These are phyloP conservation scores for Nomada ferruginata DNA, from an alignment of 2,888 invertebrate species.

Conservation along the genomic window DNA sequence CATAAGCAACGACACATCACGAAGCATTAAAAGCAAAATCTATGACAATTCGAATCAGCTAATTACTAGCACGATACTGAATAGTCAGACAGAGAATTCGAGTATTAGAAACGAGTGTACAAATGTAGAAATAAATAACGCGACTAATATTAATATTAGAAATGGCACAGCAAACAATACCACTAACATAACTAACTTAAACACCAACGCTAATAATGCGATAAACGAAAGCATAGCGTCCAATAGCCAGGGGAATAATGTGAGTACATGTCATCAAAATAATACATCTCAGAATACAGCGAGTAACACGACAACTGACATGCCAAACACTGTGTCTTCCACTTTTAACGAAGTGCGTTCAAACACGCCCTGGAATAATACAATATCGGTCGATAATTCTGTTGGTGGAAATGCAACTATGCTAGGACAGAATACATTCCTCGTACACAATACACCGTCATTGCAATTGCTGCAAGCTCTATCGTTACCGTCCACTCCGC, in stretches of 20 bases:
- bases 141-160: slow-evolving; percentile 83
- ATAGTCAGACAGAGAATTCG: slow-evolving; percentile 69
- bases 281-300: slow-evolving; percentile 65
- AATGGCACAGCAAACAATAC: slow-evolving; percentile 78
- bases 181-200: slow-evolving; percentile 79
- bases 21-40: slow-evolving; percentile 39
- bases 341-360: slow-evolving; percentile 74
- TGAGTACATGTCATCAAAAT: slow-evolving; percentile 69
- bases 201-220: slow-evolving; percentile 81
- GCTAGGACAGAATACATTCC: slow-evolving; percentile 69
- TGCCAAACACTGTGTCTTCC: slow-evolving; percentile 65
- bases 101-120: slow-evolving; percentile 79
- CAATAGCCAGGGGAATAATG: slow-evolving; percentile 77
- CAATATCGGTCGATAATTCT: slow-evolving; percentile 67
- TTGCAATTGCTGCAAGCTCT: slow-evolving; percentile 65
- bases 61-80: slow-evolving; percentile 67
- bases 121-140: slow-evolving; percentile 83
- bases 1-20: slow-evolving; percentile 67
- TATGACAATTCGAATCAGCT: slow-evolving; percentile 62
- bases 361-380: slow-evolving; percentile 67
- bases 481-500: slow-evolving; percentile 79
- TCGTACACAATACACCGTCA: slow-evolving; percentile 67
- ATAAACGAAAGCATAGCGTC: slow-evolving; percentile 83
- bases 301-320: slow-evolving; percentile 62
- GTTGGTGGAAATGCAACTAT: slow-evolving; percentile 64